Evolutionary conservation across 2,888 invertebrate species (phyloP), one percentile per base, ranked within the genome.

Genomic region (Chesias legatella): DNA sequence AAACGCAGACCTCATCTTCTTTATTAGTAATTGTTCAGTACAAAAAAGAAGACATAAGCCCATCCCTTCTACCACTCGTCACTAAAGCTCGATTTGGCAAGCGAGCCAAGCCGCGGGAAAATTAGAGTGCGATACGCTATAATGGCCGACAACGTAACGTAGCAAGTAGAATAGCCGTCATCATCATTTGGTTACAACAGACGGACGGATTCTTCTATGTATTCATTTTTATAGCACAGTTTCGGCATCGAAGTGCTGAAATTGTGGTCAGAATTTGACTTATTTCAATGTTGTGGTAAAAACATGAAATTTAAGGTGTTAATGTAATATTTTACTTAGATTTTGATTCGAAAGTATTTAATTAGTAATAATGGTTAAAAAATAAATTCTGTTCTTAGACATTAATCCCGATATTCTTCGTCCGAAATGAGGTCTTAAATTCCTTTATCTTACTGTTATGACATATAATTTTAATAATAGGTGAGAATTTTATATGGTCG

Each of bases 41-140:
- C 13, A 11, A 7, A 7, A 7, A 17, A n/a, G 7, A 5, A n/a
- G 11, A 3, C 1, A 21, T 4, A 34, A 42, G 33, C 41, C 41
- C 43, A 22, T 61, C 7, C 20, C 46, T 56, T 39, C 11, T 1
- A 28, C 46, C 40, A 23, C 26, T 8, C 40, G 37, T 32, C 51
- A 58, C 42, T 51, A 51, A 52, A 55, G 47, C 51, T 48, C 63
- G 63, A 67, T 73, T 75, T 73, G 72, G 76, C 72, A 67, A 62
- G 53, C 36, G 34, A 27, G 66, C 70, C 69, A 71, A 70, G 55
- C 61, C 63, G 48, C 67, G 55, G 53, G 63, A 62, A 67, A 71
- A 73, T 76, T 72, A 73, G 67, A 68, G 60, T 64, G 58, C 59
- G 57, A 52, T 56, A 43, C 54, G 51, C 58, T 59, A 62, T 67